phyloP scores from a whole-genome alignment of 2,888 invertebrate species.

The Trachelus tabidus region DNA sequence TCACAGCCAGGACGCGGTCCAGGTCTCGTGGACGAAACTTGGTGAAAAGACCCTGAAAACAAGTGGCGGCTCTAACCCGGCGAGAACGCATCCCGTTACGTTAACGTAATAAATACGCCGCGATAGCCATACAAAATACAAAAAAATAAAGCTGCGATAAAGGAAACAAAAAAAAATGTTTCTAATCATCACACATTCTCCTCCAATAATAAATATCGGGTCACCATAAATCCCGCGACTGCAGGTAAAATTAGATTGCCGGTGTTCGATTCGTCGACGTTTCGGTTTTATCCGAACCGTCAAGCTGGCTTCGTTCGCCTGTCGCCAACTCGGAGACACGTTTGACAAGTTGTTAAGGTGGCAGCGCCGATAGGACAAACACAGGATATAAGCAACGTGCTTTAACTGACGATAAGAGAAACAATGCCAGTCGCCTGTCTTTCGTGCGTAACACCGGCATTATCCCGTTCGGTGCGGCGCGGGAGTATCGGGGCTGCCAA shows the following conservation, averaged over 20 bases:
- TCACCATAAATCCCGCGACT: background rate
- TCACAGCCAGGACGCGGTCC: background rate
- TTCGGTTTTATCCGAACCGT: background rate
- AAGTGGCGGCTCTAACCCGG: background rate
- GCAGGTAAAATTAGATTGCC: background rate
- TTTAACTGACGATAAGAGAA: slow-evolving; percentile 37
- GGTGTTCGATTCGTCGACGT: background rate
- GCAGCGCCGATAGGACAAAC: slow-evolving; percentile 19
- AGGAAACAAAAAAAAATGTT: background rate
- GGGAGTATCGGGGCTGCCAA: background rate
- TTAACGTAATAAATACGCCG: background rate
- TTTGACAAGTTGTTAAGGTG: background rate
- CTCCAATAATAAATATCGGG: background rate
- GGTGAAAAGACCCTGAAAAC: background rate
- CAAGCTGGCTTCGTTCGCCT: background rate
- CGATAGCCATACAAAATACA: background rate
- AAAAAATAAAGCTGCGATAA: no score
- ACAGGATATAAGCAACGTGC: slow-evolving; percentile 42
- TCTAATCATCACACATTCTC: background rate
- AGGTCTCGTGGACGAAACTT: background rate
- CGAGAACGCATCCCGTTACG: no score
- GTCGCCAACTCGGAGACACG: background rate
- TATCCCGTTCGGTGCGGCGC: no score
- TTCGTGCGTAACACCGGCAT: background rate
- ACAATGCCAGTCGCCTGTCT: slow-evolving; percentile 24